These are phyloP conservation scores for Dendrolimus houi DNA, from an alignment of 2,888 invertebrate genomes.

Conservation along the genomic window DNA sequence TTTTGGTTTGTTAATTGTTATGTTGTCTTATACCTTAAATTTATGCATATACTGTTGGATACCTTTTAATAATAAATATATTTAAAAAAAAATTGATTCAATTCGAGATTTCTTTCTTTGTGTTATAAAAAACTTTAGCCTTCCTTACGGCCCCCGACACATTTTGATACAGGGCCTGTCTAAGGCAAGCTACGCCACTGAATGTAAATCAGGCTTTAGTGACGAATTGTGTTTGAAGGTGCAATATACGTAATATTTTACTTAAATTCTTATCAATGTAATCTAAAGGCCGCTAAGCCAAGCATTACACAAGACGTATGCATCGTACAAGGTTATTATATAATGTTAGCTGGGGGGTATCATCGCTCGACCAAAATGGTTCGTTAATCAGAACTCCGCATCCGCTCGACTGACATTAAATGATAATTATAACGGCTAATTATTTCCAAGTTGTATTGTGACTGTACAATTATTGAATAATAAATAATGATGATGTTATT, in stretches of 20 bases:
- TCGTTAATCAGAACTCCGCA: neutral
- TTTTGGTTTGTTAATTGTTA: too few relatives aligned
- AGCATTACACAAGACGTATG: neutral
- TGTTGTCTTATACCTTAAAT: too few relatives aligned
- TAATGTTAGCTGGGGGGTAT: neutral
- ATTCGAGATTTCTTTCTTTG: too few relatives aligned
- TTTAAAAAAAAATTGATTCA: too few relatives aligned
- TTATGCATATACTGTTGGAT: too few relatives aligned
- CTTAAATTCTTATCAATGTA: neutral
- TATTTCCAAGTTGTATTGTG: neutral
- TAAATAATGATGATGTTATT: neutral
- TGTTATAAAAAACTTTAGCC: too few relatives aligned
- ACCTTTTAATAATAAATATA: too few relatives aligned
- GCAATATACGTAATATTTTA: neutral
- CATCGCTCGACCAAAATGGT: neutral
- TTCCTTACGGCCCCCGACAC: too few relatives aligned
- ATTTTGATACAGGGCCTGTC: too few relatives aligned
- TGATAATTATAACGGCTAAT: neutral
- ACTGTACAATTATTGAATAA: neutral
- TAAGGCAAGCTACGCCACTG: too few relatives aligned
- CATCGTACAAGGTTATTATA: neutral
- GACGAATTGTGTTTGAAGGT: too few relatives aligned
- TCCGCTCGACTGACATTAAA: neutral
- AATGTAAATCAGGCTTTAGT: too few relatives aligned
- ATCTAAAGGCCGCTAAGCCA: neutral